Evolutionary conservation across 2,888 invertebrate genomes (phyloP), one percentile per base, ranked within the genome.

Genomic region (Pseudococcus longispinus): DNA sequence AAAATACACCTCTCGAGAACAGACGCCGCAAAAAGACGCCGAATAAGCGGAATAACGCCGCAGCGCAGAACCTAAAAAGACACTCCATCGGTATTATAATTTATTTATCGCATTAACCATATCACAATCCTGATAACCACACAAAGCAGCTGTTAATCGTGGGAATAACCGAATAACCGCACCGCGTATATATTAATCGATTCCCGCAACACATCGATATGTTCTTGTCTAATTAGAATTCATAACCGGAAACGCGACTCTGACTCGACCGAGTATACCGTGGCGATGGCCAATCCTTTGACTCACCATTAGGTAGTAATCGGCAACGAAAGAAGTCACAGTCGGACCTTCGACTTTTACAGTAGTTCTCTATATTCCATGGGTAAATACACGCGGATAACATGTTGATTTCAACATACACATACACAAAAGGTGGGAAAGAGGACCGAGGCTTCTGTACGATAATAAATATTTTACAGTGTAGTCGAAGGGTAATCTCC

Each of bases 221-320:
- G 15, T 60, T 60, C 23, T 23, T n/a, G 13, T 23, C 60, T 60
- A 60, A 60, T 60, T 60, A 60, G 60, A 60, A 60, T 60, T 60
- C 20, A 60, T 60, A 60, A 60, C 60, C 60, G 60, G 60, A 60
- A 60, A 60, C 60, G 60, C 23, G 13, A 60, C 37, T 37, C 37
- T n/a, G n/a, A n/a, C n/a, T n/a, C n/a, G n/a, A n/a, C 51, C 51
- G 51, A 18, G 13, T 15, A 15, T 2, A 2, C 2, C 13, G 46
- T 46, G 13, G n/a, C 60, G 60, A 60, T 60, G 60, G 60, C 60
- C 60, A 60, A 60, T 23, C 60, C 60, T 60, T 60, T 60, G 60
- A 60, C 60, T 60, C 60, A 60, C 23, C 60, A 23, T 23, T 60
- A 60, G 9, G 6, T 23, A 20, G 23, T 9, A 23, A 23, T 60